Base-by-base conservation (phyloP, 2,797 vertebrate species). In the Anas flavirostris region DNA sequence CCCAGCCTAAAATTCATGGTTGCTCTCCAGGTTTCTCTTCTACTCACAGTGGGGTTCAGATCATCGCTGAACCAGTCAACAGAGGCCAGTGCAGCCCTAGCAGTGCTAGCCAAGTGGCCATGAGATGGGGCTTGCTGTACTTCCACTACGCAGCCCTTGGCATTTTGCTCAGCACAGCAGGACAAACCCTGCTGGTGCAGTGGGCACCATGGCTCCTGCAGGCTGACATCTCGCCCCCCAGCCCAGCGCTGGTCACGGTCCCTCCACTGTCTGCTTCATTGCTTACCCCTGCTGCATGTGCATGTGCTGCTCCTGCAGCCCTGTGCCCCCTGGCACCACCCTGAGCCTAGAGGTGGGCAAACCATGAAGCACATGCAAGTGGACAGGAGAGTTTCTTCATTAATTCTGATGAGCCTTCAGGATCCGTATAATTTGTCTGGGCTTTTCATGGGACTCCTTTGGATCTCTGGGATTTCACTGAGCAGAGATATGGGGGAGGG, bases 241-340 rank as follows among this genome's bases (percentile, higher is more conserved):
- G 82, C 55, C 12, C 43, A 19, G 35, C 28, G 41, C 82, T 16
- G 2, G 60, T 73, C 59, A 58, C 2, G 4, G 75, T 80, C 37
- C 93, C 87, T 72, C 53, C 77, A 17, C 55, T 33, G 31, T 86
- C 93, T 16, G 0, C 95, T 53, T 95, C 94, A 95, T 95, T 14
- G 87, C 95, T 96, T 94, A 39, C 78, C 76, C 81, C 9, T 55
- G 8, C 90, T 96, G 97, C 97, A 97, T 97, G 97, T 97, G 93
- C 95, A 94, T 96, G 96, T 87, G 84, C 94, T 93, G 94, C 41
- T 7, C 75, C 63, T 35, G 15, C 9, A 17, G 69, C 70, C 77
- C 81, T 11, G 7, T 46, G 85, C 7, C 7, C 59, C 72, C 39
- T 37, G 70, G 59, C 33, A 35, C 60, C 59, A 29, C 59, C 69